Evolutionary conservation across 2,888 invertebrate species (phyloP), one percentile per base, ranked within the genome.

Genomic region (Phyllotreta striolata): DNA sequence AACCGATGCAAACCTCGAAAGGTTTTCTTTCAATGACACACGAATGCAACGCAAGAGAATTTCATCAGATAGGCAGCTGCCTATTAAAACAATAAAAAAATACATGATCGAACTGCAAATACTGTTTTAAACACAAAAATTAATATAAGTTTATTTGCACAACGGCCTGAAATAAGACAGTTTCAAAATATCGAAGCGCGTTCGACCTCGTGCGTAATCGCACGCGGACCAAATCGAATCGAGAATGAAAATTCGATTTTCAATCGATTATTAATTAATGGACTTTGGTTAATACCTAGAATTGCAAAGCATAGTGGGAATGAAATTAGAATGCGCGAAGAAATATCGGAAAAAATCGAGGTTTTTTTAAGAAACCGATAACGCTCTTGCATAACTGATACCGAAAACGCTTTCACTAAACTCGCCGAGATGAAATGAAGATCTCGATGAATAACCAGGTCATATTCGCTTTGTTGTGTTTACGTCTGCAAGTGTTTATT

Each of bases 61-160:
- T 52, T 52, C 52, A 12, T 52, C 12, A 52, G 52, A n/a, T 51
- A n/a, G n/a, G n/a, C n/a, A n/a, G 24, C 39, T 52, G 49, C 8
- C 8, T 49, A 52, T 39, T 13, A 39, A 12, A 51, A 49, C 9
- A 41, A 41, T 41, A 9, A 55, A 55, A 24, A 14, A 41, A n/a
- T 51, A 59, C 59, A 40, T 59, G 59, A 59, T 51, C 40, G 51
- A 41, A 59, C 51, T 59, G 43, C 51, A 59, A 59, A 59, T 35
- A 41, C 43, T 35, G 44, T 43, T 55, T 55, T 55, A 44, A 43
- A 43, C 39, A 41, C 39, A 41, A 46, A 57, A 57, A 14, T 47
- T 47, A 24, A 39, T 47, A 57, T 38, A 40, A 37, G 8, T 35
- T 35, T 41, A 51, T 59, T 59, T 59, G 35, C 59, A 59, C 59